Conservation (phyloP, 1,140 invertebrate species). For the Zaprionus davidi region DNA sequence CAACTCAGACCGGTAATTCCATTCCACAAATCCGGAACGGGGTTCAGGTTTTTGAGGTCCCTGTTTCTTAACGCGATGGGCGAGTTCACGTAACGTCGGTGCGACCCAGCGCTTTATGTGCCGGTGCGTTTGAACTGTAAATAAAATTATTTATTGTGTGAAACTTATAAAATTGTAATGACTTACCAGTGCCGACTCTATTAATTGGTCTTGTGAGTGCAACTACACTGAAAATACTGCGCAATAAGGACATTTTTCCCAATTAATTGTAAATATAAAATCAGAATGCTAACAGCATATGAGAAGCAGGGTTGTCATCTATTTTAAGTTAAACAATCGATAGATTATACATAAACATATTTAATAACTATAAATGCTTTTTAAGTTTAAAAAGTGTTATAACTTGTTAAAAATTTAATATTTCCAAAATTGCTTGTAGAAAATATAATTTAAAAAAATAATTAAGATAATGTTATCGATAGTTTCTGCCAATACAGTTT, state of each 20-base stretch:
- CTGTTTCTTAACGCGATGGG: constrained; percentile 67
- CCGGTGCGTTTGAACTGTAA: constrained; percentile 57
- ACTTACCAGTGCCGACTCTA: constrained; percentile 38
- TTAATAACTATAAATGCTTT: background rate
- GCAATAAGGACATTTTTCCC: constrained; percentile 59
- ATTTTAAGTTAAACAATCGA: constrained; percentile 11
- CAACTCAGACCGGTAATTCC: constrained; percentile 95
- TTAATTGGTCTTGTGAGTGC: constrained; percentile 23
- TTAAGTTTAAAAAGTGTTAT: background rate
- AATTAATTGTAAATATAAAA: constrained; percentile 19
- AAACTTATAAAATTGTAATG: background rate
- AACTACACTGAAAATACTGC: constrained; percentile 31
- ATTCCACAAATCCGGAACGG: constrained; percentile 89
- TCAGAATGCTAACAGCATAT: constrained; percentile 11
- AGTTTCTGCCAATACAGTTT: background rate
- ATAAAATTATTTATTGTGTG: constrained; percentile 36
- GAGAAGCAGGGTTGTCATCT: constrained; percentile 22
- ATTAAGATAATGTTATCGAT: background rate
- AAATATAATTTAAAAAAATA: background rate
- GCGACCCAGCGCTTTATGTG: constrained; percentile 86
- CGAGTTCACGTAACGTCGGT: constrained; percentile 85
- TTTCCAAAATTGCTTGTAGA: background rate
- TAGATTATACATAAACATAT: background rate
- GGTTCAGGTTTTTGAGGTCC: constrained; percentile 72
- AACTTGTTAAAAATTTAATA: background rate